phyloP scores from a whole-genome alignment of 2,113 vertebrate genomes.

The Puffinus mauretanicus region DNA sequence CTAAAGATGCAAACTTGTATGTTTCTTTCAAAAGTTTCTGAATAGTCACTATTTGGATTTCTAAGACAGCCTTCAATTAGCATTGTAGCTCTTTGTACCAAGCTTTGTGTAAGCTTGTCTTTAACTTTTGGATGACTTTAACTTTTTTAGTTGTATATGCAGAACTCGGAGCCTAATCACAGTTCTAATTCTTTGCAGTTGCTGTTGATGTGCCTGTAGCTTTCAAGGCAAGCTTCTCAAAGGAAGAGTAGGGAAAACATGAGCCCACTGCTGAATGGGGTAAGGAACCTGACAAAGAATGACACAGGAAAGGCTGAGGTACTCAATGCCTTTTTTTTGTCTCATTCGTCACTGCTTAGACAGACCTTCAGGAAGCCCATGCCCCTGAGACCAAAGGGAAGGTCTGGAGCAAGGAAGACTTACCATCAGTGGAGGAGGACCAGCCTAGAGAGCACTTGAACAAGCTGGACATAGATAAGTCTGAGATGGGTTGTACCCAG shows the following conservation, averaged over 20 bases:
- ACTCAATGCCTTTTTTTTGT: background rate
- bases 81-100: background rate
- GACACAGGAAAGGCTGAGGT: background rate
- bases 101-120: background rate
- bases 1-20: background rate
- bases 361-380: background rate
- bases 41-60: background rate
- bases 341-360: background rate
- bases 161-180: background rate
- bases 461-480: rapidly evolving
- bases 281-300: background rate
- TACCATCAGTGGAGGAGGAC: background rate
- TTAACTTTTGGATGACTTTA: background rate
- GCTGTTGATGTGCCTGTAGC: background rate
- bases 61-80: background rate
- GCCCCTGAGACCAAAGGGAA: background rate
- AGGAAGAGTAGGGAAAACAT: background rate
- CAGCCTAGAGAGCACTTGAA: background rate
- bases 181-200: background rate
- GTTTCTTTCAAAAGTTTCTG: background rate
- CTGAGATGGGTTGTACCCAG: background rate
- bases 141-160: background rate
- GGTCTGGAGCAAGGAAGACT: background rate
- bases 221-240: background rate
- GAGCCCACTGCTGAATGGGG: rapidly evolving